A percentile compares a stretch with the other conserved stretches of the same genome.
phyloP scores from a whole-genome alignment of 2,888 invertebrate genomes.

The Odontocolon sp. region DNA sequence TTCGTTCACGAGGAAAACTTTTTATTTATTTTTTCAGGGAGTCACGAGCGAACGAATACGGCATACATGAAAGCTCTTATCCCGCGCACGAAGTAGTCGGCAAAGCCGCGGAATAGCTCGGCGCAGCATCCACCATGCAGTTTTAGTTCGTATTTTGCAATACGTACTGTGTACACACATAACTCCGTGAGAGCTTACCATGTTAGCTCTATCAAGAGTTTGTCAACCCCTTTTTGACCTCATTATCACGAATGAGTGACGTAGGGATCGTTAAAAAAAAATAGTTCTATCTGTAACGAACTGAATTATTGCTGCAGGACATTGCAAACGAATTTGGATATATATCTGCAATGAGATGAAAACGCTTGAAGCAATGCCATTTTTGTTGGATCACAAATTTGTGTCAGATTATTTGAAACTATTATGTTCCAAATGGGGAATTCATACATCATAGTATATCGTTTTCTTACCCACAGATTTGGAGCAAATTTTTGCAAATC shows the following conservation, averaged over 20 bases:
- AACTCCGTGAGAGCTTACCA: conserved; percentile 11
- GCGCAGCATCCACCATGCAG: conserved; percentile 26
- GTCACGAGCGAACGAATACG: conserved; percentile 14
- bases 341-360: conserved; percentile 4
- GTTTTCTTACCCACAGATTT: too few species aligned
- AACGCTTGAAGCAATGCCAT: too few species aligned
- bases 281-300: conserved; percentile 25
- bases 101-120: background rate
- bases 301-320: too few species aligned
- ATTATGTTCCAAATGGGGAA: too few species aligned
- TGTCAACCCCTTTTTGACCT: conserved; percentile 49
- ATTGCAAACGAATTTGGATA: too few species aligned
- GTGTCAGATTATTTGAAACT: too few species aligned
- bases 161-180: conserved; percentile 32
- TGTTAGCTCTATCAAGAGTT: conserved; percentile 42
- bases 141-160: conserved; percentile 23
- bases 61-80: conserved; percentile 21
- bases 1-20: conserved; percentile 7
- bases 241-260: conserved; percentile 37
- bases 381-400: too few species aligned
- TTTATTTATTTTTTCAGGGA: conserved; percentile 4
- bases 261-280: conserved; percentile 45
- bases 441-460: too few species aligned
- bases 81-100: conserved; percentile 1
- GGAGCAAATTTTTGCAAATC: too few species aligned